Percentiles rank a stretch among this genome's conserved stretches.
These are phyloP conservation scores for Pristiophorus japonicus DNA, from an alignment of 2,113 vertebrate genomes.

Conservation along the genomic window DNA sequence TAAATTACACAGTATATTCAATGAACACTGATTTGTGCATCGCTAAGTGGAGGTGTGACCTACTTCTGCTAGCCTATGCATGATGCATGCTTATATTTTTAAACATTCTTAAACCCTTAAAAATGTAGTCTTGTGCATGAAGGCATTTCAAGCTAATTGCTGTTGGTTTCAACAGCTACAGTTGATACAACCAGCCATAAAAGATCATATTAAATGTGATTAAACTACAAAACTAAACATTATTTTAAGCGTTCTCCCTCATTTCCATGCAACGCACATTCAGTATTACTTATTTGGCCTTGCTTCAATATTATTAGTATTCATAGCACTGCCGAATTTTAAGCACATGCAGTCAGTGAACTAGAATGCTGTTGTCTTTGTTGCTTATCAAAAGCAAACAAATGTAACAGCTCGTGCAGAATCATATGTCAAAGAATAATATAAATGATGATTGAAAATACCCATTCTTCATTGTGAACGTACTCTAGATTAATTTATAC, in stretches of 20 bases:
- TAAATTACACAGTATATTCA: not conserved
- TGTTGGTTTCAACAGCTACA: not conserved
- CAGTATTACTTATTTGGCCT: not conserved
- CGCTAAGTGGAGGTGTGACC: not conserved
- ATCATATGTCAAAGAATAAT: too few species aligned
- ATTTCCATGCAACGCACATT: not conserved
- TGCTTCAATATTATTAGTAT: not conserved
- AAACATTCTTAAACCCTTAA: conserved; percentile 9
- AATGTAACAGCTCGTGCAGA: too few species aligned
- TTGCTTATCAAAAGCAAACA: too few species aligned
- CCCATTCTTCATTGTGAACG: too few species aligned
- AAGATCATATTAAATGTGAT: not conserved
- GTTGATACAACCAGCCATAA: not conserved
- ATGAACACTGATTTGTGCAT: not conserved
- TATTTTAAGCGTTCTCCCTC: not conserved
- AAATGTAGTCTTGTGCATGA: not conserved
- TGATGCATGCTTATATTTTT: not conserved
- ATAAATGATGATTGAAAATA: too few species aligned
- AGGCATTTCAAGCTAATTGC: not conserved
- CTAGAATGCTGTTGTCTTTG: too few species aligned
- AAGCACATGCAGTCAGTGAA: too few species aligned
- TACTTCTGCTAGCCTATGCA: not conserved
- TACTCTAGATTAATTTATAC: too few species aligned
- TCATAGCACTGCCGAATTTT: not conserved
- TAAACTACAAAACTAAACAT: not conserved